These are phyloP conservation scores for Exephanes ischioxanthus DNA, from an alignment of 2,888 invertebrate genomes.

Conservation along the genomic window DNA sequence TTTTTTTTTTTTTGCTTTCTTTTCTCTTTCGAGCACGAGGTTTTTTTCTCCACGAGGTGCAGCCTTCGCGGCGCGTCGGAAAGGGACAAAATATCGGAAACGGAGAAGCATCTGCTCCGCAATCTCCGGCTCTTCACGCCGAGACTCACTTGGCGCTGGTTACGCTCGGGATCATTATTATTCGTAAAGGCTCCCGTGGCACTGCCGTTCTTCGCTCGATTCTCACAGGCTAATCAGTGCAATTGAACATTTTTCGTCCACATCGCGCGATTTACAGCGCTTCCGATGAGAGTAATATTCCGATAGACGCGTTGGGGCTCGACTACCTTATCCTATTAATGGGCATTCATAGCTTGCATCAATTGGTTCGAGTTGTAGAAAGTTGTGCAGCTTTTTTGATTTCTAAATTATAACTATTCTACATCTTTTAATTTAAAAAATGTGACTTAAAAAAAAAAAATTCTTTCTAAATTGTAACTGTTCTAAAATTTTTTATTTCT, in stretches of 20 bases:
- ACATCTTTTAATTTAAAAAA: no score
- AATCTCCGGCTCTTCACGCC: conserved; percentile 25
- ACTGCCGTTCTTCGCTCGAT: conserved; percentile 2
- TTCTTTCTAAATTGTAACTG: no score
- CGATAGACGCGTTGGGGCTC: neutral
- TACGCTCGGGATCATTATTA: conserved; percentile 3
- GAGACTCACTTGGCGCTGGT: conserved; percentile 26
- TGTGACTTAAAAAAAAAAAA: no score
- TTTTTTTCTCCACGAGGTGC: neutral
- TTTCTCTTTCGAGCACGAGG: no score
- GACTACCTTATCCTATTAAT: no score
- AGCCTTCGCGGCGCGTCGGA: conserved; percentile 12
- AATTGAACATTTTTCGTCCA: neutral
- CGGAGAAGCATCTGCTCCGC: conserved; percentile 58
- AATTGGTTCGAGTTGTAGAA: no score
- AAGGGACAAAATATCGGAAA: conserved; percentile 27
- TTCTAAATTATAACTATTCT: no score
- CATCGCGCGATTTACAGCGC: neutral
- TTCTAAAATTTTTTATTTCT: no score
- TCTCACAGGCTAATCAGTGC: conserved; percentile 4
- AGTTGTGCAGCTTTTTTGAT: no score
- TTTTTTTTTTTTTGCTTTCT: no score
- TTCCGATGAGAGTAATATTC: neutral
- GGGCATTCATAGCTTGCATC: no score
- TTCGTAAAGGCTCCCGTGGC: conserved; percentile 17